Conservation (phyloP, 2,797 vertebrate genomes). For the Podargus strigoides region DNA sequence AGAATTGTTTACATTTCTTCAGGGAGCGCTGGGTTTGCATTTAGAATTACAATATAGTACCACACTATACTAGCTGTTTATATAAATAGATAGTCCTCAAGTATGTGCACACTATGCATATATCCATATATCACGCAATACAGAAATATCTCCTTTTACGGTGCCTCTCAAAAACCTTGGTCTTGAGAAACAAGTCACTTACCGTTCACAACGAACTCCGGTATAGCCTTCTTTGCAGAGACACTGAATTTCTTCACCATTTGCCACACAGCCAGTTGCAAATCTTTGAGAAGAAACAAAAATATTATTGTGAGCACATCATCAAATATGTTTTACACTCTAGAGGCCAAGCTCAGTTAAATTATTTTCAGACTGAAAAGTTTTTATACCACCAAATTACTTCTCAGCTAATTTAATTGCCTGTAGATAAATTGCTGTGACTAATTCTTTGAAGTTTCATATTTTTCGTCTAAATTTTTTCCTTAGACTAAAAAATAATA, state of each 20-base stretch:
- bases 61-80: background rate
- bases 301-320: background rate
- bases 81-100: background rate
- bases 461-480: background rate
- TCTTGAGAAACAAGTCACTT: constrained; percentile 15
- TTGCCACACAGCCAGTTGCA: constrained; percentile 83
- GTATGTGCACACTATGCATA: background rate
- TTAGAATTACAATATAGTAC: background rate
- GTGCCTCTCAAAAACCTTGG: background rate
- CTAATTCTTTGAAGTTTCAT: background rate
- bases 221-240: constrained; percentile 86
- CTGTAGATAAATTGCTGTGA: background rate
- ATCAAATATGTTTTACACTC: background rate
- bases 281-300: constrained; percentile 77
- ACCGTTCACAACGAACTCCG: constrained; percentile 87
- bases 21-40: background rate
- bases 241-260: constrained; percentile 78
- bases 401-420: background rate
- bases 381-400: background rate
- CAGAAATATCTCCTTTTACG: background rate
- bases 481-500: background rate
- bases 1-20: background rate
- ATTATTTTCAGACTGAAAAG: background rate
- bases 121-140: background rate
- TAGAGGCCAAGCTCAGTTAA: background rate